phyloP scores from a whole-genome alignment of 2,888 invertebrate genomes.

The Erebia epiphron region DNA sequence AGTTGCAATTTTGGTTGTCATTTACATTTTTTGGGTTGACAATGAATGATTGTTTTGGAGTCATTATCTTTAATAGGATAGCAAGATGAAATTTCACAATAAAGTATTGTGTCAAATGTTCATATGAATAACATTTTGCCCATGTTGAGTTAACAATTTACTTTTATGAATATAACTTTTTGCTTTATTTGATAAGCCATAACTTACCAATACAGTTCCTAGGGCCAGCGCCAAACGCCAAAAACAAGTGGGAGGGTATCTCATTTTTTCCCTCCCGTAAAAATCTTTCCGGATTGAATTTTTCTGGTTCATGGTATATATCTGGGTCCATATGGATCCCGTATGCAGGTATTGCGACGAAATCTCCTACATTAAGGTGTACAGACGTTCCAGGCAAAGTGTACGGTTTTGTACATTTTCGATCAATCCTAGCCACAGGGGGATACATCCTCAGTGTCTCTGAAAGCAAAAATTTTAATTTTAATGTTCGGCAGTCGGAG shows the following conservation, averaged over 20 bases:
- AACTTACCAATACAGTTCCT: conserved; percentile 77
- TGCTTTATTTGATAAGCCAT: neutral
- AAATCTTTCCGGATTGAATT: conserved; percentile 81
- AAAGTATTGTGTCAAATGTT: no score
- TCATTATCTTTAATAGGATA: no score
- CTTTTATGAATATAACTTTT: no score
- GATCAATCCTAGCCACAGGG: conserved; percentile 77
- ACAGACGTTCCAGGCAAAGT: conserved; percentile 73
- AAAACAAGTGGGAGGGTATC: conserved; percentile 73
- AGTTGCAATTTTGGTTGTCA: no score
- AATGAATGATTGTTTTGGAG: no score
- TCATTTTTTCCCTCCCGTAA: conserved; percentile 71
- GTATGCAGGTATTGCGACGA: conserved; percentile 70
- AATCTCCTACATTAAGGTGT: conserved; percentile 69
- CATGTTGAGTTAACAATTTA: no score
- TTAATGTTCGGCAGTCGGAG: neutral
- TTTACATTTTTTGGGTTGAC: no score
- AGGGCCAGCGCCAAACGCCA: conserved; percentile 81
- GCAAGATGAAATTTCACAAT: no score
- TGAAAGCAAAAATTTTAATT: conserved; percentile 45
- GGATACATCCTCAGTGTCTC: conserved; percentile 84
- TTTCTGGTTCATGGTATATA: conserved; percentile 79
- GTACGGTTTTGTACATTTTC: conserved; percentile 81
- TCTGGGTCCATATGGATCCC: conserved; percentile 82
- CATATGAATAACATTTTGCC: no score